phyloP scores from a whole-genome alignment of 2,113 vertebrate genomes.

The Atrichornis clamosus region DNA sequence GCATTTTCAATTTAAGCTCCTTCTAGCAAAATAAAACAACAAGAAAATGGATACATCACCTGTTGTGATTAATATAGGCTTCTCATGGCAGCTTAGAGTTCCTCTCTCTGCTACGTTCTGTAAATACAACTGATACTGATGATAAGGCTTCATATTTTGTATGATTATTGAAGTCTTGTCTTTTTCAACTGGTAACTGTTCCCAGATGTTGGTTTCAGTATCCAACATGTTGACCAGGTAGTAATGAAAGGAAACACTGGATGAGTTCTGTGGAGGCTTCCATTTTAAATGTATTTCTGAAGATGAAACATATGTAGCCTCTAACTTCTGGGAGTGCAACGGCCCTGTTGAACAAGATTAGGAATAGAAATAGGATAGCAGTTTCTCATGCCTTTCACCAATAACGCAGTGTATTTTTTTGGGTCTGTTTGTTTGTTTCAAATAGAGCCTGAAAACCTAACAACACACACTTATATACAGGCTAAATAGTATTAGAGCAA shows the following conservation, averaged over 20 bases:
- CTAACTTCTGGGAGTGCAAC: conserved; percentile 71
- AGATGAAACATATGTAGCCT: conserved; percentile 57
- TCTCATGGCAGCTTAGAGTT: conserved; percentile 72
- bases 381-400: not conserved
- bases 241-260: conserved; percentile 57
- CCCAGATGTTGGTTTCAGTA: conserved; percentile 42
- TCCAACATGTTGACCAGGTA: conserved; percentile 76
- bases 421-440: not conserved
- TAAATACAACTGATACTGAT: conserved; percentile 77
- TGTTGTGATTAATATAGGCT: conserved; percentile 71
- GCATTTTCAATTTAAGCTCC: not conserved
- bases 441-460: not conserved
- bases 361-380: not conserved
- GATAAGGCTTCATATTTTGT: conserved; percentile 72
- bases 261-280: conserved; percentile 56
- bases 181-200: conserved; percentile 62
- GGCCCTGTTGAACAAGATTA: conserved; percentile 71
- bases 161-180: conserved; percentile 62
- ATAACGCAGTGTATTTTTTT: not conserved
- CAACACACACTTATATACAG: not conserved
- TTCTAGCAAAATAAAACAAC: not conserved
- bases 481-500: not conserved
- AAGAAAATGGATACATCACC: conserved; percentile 60
- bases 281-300: conserved; percentile 77
- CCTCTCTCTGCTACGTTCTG: conserved; percentile 73